Evolutionary conservation across 2,113 vertebrate species (phyloP), one percentile per base, ranked within the genome.

Genomic region (Tamias sibiricus): DNA sequence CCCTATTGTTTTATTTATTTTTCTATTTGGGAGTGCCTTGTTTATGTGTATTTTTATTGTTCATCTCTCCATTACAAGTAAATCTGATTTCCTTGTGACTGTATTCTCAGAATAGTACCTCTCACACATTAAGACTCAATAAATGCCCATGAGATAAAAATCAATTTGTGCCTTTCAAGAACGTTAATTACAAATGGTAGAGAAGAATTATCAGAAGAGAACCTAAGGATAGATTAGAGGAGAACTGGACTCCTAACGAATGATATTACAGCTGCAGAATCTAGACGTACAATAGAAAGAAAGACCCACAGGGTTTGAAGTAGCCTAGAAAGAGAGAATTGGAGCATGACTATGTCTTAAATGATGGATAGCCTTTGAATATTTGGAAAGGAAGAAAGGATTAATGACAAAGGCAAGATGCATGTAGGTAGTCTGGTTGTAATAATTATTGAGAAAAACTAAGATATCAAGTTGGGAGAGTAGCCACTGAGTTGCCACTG

Each of bases 11-110:
- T 80, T 75, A 42, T 81, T 44, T 30, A 32, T 52, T 69, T 10
- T 40, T 6, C 62, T 57, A 47, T 87, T 79, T 97, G 19, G 17
- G 82, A 76, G 17, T 54, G n/a, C 5, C 13, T 72, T 57, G 6
- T 57, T 93, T 19, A 83, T 80, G 9, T 77, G 57, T 47, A 91
- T 96, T 35, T 49, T 88, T 88, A 57, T n/a, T 96, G 20, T 47
- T n/a, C 28, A 13, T 94, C 32, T 95, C 40, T 35, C 20, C n/a
- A 57, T 64, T 77, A 79, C 9, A 82, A 47, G 10, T 54, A 62
- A 74, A 54, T 95, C n/a, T 91, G 3, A 80, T 89, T 93, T 62
- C 22, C 57, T 59, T 8, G 24, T 69, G 12, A 35, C 24, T 59
- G 0, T 54, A 47, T 87, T 87, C 4, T 47, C 59, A 84, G 28